Base-by-base conservation (phyloP, 2,888 invertebrate species). In the Hemistola chrysoprasaria region DNA sequence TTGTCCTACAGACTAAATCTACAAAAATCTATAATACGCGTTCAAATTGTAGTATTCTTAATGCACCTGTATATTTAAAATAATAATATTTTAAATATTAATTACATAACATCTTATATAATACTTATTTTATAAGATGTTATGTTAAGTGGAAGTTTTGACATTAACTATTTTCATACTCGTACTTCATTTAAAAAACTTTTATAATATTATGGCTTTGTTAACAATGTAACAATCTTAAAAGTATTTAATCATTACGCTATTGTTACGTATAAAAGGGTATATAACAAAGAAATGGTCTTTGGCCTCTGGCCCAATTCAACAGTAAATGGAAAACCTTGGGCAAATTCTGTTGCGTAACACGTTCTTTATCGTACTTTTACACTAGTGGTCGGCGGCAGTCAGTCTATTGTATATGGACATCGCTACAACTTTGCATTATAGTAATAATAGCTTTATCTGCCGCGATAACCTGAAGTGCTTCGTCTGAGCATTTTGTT, bases 221-320 rank as follows among this genome's bases (percentile, higher is more conserved):
- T 35, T 36, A n/a, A 44, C 29, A 26, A 38, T 52, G 47, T 41
- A 42, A 61, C 56, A 57, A 46, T 54, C 46, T 50, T 53, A 56
- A 56, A 57, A 49, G 46, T 47, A 47, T 51, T 53, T 16, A 32
- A 29, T 45, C 36, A 50, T 53, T 53, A 49, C 38, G 50, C 50
- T 43, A 56, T 61, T 60, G 60, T 62, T 43, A 44, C 30, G 30
- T n/a, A 34, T 40, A 47, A 45, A 56, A 43, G 54, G 49, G 56
- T 61, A 62, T 65, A 51, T 51, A 41, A 68, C 63, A 70, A 75
- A 64, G 56, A 60, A 48, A 59, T 67, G 81, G 75, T 76, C 72
- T 78, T 72, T 77, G 79, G 79, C 77, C 83, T 62, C 62, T 74
- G 71, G 50, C 71, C 74, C 60, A 71, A 65, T 80, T 76, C 62